Conservation (phyloP, 2,888 invertebrate species). For the Cyrtodaria siliqua region DNA sequence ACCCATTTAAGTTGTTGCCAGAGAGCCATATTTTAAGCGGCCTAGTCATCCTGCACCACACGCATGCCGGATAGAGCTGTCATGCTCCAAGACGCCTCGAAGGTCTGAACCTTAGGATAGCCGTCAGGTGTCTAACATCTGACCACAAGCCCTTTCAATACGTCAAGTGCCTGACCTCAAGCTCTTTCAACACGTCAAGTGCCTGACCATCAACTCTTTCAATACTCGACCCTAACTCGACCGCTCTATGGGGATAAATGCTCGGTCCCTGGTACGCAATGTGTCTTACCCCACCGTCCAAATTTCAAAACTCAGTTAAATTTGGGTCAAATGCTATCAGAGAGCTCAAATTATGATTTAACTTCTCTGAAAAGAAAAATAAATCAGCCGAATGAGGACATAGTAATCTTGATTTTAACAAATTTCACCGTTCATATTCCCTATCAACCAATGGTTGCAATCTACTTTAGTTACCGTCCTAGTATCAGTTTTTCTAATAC, state of each 20-base stretch:
- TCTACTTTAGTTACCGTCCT: too few relatives aligned
- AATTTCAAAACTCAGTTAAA: conserved; percentile 5
- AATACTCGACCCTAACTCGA: conserved; percentile 11
- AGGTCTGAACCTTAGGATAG: background rate
- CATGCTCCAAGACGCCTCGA: conserved; percentile 3
- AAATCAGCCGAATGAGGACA: conserved; percentile 4
- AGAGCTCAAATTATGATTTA: conserved; percentile 16
- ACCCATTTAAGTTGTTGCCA: conserved; percentile 28
- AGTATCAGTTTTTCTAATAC: too few relatives aligned
- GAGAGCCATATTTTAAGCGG: conserved; percentile 22
- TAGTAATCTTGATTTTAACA: too few relatives aligned
- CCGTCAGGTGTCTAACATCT: background rate
- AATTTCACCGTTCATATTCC: too few relatives aligned
- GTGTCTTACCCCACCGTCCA: conserved; percentile 15
- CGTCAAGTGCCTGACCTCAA: too few relatives aligned
- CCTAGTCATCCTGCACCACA: conserved; percentile 4
- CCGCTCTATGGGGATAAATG: conserved; percentile 6
- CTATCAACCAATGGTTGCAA: too few relatives aligned
- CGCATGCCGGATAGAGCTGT: background rate
- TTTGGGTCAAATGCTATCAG: conserved; percentile 14
- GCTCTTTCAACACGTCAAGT: too few relatives aligned
- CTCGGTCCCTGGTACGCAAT: conserved; percentile 20
- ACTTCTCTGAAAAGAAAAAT: conserved; percentile 39
- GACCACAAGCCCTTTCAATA: background rate
- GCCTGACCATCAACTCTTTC: conserved; percentile 1